Evolutionary conservation across 2,113 vertebrate species (phyloP).

Genomic region (Dendropsophus ebraccatus): DNA sequence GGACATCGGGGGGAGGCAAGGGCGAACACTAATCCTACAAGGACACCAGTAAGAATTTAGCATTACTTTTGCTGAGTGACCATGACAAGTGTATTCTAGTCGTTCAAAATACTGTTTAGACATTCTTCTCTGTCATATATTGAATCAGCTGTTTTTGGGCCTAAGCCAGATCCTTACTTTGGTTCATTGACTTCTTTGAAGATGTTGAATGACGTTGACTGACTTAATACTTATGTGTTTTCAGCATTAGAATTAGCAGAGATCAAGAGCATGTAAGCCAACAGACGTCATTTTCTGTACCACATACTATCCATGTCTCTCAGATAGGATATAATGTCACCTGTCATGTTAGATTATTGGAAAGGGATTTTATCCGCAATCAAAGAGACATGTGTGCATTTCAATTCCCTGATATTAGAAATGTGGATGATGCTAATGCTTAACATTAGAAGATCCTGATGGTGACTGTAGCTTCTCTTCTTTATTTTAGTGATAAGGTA

Average conservation of each 20-base stretch:
- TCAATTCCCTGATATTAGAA: background rate
- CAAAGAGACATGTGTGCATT: no score
- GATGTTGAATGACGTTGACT: background rate
- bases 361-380: background rate
- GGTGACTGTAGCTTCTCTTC: background rate
- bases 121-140: background rate
- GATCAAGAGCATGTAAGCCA: background rate
- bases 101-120: background rate
- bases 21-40: conserved; percentile 88
- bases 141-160: background rate
- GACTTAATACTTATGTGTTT: background rate
- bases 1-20: conserved; percentile 95
- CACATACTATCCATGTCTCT: background rate
- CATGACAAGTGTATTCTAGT: background rate
- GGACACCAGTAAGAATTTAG: conserved; percentile 89
- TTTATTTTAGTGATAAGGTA: conserved; percentile 84
- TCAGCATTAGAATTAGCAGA: background rate
- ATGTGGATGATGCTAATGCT: background rate
- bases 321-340: background rate
- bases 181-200: background rate
- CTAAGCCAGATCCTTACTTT: background rate
- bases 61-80: background rate
- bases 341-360: background rate
- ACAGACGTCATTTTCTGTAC: background rate
- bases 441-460: background rate